These are phyloP conservation scores for Zoanthus sociatus DNA, from an alignment of 92 coral and sea anemone genomes.

Conservation along the genomic window DNA sequence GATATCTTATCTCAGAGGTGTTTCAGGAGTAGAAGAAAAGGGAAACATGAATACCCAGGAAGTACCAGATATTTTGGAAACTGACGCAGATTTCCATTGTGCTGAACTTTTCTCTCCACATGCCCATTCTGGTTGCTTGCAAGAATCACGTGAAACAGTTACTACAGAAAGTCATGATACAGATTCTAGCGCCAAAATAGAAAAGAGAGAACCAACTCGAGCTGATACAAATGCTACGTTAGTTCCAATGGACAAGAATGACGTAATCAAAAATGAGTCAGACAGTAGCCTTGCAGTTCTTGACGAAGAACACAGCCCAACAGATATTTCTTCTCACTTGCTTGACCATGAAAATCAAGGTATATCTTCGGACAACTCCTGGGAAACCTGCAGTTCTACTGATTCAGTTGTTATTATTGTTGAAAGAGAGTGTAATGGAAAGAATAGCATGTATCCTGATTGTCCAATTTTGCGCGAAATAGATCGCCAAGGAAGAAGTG, in stretches of 20 bases:
- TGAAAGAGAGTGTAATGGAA: slow-evolving; percentile 63
- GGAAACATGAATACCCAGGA: slow-evolving; percentile 51
- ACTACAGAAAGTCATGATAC: slow-evolving; percentile 50
- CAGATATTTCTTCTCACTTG: slow-evolving; percentile 57
- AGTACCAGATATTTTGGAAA: slow-evolving; percentile 35
- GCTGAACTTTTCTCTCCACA: slow-evolving; percentile 50
- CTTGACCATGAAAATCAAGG: slow-evolving; percentile 53
- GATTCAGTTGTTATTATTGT: slow-evolving; percentile 56
- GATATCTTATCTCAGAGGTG: slow-evolving; percentile 53
- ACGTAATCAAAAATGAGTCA: slow-evolving; percentile 52
- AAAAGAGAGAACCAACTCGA: slow-evolving; percentile 46
- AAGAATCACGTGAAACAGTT: slow-evolving; percentile 52
- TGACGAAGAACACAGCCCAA: slow-evolving; percentile 60
- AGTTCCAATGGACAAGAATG: slow-evolving; percentile 56
- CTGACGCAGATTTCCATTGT: slow-evolving; percentile 49
- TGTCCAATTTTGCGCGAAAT: slow-evolving; percentile 62
- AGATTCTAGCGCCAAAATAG: slow-evolving; percentile 50
- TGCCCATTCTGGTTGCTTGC: slow-evolving; percentile 46
- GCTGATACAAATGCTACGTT: slow-evolving; percentile 51
- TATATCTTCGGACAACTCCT: slow-evolving; percentile 51
- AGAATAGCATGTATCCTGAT: slow-evolving; percentile 56
- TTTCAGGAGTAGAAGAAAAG: slow-evolving; percentile 52
- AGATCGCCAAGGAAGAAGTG: slow-evolving; percentile 62
- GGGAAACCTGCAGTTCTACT: slow-evolving; percentile 63
- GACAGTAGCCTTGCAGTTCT: slow-evolving; percentile 57